Evolutionary conservation across 1,140 invertebrate genomes (phyloP).

Genomic region (Drosophila setifemur): DNA sequence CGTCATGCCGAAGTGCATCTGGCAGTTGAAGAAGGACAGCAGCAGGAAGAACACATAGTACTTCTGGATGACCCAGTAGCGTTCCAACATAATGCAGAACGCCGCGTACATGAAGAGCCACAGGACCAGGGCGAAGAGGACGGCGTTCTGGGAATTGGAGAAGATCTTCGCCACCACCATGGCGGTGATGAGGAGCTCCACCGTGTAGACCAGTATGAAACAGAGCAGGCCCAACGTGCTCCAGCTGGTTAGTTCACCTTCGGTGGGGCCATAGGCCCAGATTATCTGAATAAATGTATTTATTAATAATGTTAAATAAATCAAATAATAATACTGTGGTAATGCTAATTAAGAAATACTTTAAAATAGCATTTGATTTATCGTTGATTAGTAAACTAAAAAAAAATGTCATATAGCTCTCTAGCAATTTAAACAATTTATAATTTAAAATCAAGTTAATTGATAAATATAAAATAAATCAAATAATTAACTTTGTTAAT

Average conservation of each 20-base stretch:
- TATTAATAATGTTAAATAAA: too few species aligned
- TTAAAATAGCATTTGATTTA: too few species aligned
- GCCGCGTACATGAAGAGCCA: conserved; percentile 65
- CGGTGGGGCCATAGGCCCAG: conserved; percentile 4
- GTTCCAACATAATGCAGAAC: conserved; percentile 49
- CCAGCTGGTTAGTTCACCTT: background rate
- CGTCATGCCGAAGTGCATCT: conserved; percentile 51
- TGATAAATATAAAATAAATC: too few species aligned
- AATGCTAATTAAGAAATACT: too few species aligned
- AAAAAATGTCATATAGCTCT: too few species aligned
- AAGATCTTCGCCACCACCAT: conserved; percentile 57
- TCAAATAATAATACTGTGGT: too few species aligned
- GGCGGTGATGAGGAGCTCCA: conserved; percentile 49
- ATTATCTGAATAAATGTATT: conserved; percentile 27
- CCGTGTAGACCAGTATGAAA: conserved; percentile 40
- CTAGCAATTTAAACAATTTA: too few species aligned
- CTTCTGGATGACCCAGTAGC: conserved; percentile 41
- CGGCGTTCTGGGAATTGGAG: conserved; percentile 29
- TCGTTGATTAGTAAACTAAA: too few species aligned
- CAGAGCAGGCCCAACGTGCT: conserved; percentile 4
- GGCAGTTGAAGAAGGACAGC: conserved; percentile 57
- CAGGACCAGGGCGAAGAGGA: conserved; percentile 42
- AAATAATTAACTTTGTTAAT: too few species aligned
- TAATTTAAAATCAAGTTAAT: too few species aligned
- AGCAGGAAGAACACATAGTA: conserved; percentile 46